phyloP scores from a whole-genome alignment of 2,888 invertebrate genomes.

The Diarsia mendica region DNA sequence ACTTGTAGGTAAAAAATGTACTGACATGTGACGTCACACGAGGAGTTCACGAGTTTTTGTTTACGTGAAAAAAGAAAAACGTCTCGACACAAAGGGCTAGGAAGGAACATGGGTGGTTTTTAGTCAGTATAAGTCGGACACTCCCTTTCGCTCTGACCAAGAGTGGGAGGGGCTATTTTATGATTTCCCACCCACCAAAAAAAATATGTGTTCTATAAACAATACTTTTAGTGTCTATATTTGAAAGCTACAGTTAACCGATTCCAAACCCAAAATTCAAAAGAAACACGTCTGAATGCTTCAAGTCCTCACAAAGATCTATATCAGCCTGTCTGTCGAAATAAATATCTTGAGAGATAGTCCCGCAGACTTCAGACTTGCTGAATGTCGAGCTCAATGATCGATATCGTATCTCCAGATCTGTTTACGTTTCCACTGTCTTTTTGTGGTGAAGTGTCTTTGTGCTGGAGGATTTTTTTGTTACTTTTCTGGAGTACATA shows the following conservation, averaged over 20 bases:
- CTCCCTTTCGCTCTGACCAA: too few relatives aligned
- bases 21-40: too few relatives aligned
- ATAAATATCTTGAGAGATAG: slow-evolving; percentile 26
- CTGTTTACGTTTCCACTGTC: slow-evolving; percentile 6
- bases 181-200: too few relatives aligned
- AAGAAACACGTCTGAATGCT: neutral
- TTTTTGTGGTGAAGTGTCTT: neutral
- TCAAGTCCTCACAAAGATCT: slow-evolving; percentile 14
- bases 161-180: too few relatives aligned
- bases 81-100: too few relatives aligned
- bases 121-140: too few relatives aligned
- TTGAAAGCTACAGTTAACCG: neutral
- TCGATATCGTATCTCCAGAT: slow-evolving; percentile 26
- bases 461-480: neutral
- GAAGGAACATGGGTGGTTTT: too few relatives aligned
- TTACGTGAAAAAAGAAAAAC: too few relatives aligned
- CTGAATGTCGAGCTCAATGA: slow-evolving; percentile 23
- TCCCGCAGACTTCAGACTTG: slow-evolving; percentile 19
- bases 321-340: slow-evolving; percentile 14
- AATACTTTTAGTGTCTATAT: too few relatives aligned
- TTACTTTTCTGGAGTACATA: neutral
- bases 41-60: too few relatives aligned
- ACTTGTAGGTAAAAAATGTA: too few relatives aligned
- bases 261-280: neutral
- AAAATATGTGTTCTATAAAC: too few relatives aligned